Percentiles rank a stretch among this genome's conserved stretches.
Evolutionary conservation across 2,888 invertebrate species (phyloP).

Genomic region (Cephus pygmeus): DNA sequence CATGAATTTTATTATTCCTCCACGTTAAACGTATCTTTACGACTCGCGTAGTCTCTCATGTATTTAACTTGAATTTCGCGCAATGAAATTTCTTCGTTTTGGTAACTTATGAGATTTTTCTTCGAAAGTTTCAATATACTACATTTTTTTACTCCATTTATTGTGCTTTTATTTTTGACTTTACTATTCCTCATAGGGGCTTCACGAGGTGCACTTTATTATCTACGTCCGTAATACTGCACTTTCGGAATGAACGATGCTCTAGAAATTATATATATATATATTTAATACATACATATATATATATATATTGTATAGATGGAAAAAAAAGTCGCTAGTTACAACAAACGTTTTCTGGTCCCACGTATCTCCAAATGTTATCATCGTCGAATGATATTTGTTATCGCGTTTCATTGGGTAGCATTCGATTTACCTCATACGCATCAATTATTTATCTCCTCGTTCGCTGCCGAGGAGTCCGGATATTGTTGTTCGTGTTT

Average conservation of each 20-base stretch:
- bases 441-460: no score
- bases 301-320: no score
- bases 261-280: background rate
- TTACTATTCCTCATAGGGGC: background rate
- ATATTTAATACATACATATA: no score
- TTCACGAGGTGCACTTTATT: background rate
- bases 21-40: background rate
- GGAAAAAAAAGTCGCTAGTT: slow-evolving; percentile 35
- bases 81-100: background rate
- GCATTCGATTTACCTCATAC: no score
- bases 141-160: background rate
- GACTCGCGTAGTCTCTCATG: background rate
- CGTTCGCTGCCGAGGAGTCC: background rate
- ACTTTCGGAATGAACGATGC: background rate
- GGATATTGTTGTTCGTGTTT: background rate
- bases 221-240: background rate
- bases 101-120: background rate
- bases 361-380: slow-evolving; percentile 47
- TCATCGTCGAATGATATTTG: slow-evolving; percentile 8
- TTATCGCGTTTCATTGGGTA: background rate
- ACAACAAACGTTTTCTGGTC: slow-evolving; percentile 48
- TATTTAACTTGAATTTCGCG: background rate
- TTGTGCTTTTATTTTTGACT: background rate
- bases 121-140: background rate
- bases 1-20: background rate